Base-by-base conservation (phyloP, 1,140 invertebrate species). In the Acromyrmex echinatior region DNA sequence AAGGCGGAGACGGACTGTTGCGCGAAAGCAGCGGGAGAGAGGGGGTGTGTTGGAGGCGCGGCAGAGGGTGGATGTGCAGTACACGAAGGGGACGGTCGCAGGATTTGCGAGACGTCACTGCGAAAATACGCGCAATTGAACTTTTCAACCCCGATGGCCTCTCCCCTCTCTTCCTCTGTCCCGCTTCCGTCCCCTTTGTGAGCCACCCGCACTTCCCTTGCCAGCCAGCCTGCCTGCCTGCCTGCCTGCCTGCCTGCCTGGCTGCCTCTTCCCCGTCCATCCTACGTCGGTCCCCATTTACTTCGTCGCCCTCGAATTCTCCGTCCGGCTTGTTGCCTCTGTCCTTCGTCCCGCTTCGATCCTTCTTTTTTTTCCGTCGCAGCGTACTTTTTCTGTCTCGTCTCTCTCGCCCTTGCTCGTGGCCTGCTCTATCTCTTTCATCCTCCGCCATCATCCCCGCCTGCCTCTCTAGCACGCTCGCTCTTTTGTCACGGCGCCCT, bases 61-160 rank as follows among this genome's bases (percentile, higher is more conserved):
- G 53, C 86, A n/a, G 39, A 71, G 39, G 51, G 71, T 87, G 78
- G 74, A 86, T 70, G 74, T 87, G 82, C 88, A 86, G 73, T 87
- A 86, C 87, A 87, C 88, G 91, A 80, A 80, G 88, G 89, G 89
- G 84, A 89, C 81, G 90, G 89, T 91, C 79, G 93, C 92, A 93
- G 94, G 93, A 94, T 95, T 94, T 94, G 93, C 92, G 94, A 95
- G 94, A 94, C 93, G 92, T 93, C 93, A 94, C 91, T 91, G 90
- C 92, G 94, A 95, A 95, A 95, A 95, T 94, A 95, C 94, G 94
- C 93, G 94, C 95, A 95, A 95, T 95, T 95, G 94, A 95, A 95
- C 94, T 95, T 95, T 95, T 94, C 94, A 95, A 95, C 94, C 94
- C 94, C 90, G 90, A 91, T 88, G 87, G 90, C 62, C 86, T 90